These are phyloP conservation scores for Horisme vitalbata DNA, from an alignment of 2,888 invertebrate species.

Conservation along the genomic window DNA sequence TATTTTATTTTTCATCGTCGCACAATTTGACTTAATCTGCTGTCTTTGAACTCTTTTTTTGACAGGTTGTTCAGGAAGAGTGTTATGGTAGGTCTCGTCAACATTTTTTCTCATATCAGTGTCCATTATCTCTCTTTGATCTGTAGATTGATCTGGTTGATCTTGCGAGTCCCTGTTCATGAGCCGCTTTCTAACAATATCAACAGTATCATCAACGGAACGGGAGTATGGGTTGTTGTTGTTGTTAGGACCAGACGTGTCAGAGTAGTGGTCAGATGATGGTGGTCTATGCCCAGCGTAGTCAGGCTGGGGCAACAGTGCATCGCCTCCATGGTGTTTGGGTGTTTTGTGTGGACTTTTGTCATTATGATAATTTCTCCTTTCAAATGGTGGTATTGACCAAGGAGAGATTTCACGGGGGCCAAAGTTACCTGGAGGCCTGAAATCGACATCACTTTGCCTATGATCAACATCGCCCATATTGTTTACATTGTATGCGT, in stretches of 20 bases:
- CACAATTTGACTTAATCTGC: constrained; percentile 60
- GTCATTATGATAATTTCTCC: constrained; percentile 45
- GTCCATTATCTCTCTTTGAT: constrained; percentile 39
- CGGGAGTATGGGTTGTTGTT: constrained; percentile 65
- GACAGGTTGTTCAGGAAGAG: constrained; percentile 49
- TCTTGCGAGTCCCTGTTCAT: constrained; percentile 60
- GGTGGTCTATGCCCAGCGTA: constrained; percentile 72
- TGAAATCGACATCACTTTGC: constrained; percentile 20
- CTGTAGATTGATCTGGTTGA: constrained; percentile 36
- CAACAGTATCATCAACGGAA: constrained; percentile 74
- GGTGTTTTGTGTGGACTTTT: constrained; percentile 44
- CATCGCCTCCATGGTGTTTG: constrained; percentile 46
- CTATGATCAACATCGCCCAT: constrained; percentile 70
- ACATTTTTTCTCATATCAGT: constrained; percentile 35
- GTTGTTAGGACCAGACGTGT: constrained; percentile 58
- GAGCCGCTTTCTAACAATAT: constrained; percentile 65
- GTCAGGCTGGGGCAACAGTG: constrained; percentile 40
- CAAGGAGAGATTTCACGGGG: constrained; percentile 44
- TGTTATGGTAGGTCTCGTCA: constrained; percentile 30
- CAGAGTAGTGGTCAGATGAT: constrained; percentile 71
- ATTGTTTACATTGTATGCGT: constrained; percentile 50
- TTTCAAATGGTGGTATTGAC: constrained; percentile 42
- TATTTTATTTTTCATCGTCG: constrained; percentile 75
- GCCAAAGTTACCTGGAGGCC: constrained; percentile 34
- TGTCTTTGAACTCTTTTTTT: constrained; percentile 54